Conservation (phyloP, 30 jellyfish, hydroid and myxozoan genomes). For the Catostylus mosaicus region DNA sequence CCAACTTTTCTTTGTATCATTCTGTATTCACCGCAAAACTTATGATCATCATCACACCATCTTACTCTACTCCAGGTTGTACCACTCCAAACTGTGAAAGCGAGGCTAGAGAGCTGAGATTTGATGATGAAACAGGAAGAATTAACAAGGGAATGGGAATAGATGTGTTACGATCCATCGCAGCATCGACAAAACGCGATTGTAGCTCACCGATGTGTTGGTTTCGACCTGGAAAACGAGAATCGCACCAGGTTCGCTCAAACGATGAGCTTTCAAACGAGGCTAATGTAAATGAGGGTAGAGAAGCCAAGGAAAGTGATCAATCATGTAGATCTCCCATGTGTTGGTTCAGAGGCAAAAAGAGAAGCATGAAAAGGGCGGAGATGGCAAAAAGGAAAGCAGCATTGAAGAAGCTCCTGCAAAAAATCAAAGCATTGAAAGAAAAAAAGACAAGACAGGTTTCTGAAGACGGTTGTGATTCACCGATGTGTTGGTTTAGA, state of each 20-base stretch:
- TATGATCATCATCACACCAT: too few relatives aligned
- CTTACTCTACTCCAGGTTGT: not conserved
- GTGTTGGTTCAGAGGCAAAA: constrained; percentile 48
- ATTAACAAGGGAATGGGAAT: constrained; percentile 2
- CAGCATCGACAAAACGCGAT: constrained; percentile 17
- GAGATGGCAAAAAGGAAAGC: constrained; percentile 2
- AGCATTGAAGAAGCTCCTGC: constrained; percentile 7
- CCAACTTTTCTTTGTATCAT: too few relatives aligned
- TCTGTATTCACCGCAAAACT: too few relatives aligned
- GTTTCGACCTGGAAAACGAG: constrained; percentile 62
- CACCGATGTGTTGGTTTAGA: constrained; percentile 77
- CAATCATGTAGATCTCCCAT: constrained; percentile 50
- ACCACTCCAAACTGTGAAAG: not conserved
- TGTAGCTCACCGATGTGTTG: constrained; percentile 60
- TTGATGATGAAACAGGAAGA: constrained; percentile 2
- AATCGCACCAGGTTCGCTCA: not conserved
- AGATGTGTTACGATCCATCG: not conserved
- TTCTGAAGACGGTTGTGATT: constrained; percentile 37
- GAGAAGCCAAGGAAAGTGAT: not conserved
- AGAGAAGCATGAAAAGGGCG: not conserved
- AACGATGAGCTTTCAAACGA: too few relatives aligned
- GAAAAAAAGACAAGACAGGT: not conserved
- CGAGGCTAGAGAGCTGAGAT: constrained; percentile 1
- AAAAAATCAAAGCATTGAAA: not conserved
- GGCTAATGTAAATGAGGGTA: not conserved